These are phyloP conservation scores for Bambusicola thoracicus DNA, from an alignment of 2,113 vertebrate species.

Conservation along the genomic window DNA sequence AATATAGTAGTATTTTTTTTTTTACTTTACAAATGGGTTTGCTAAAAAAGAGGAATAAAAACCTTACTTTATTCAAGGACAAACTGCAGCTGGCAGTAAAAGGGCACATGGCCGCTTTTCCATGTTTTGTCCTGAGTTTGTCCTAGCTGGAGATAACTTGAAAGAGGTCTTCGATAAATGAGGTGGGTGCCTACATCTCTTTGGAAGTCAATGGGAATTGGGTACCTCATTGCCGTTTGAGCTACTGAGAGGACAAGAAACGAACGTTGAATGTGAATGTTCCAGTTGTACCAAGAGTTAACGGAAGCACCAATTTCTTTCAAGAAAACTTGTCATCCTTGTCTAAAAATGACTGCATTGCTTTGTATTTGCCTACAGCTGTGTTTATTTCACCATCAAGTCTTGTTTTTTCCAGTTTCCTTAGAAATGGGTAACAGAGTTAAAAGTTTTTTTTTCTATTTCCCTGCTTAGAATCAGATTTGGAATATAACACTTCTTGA, in stretches of 20 bases:
- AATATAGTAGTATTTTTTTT: not conserved
- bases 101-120: not conserved
- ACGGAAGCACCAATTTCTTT: not conserved
- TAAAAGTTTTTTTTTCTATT: not conserved
- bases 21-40: not conserved
- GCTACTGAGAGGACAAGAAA: not conserved
- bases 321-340: not conserved
- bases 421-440: not conserved
- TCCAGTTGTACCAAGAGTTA: not conserved
- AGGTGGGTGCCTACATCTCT: not conserved
- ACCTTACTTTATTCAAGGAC: not conserved
- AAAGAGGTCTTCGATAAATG: not conserved
- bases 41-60: not conserved
- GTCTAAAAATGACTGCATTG: not conserved
- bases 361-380: slow-evolving; percentile 22
- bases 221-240: not conserved
- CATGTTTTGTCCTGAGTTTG: not conserved
- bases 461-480: not conserved
- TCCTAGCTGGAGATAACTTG: not conserved
- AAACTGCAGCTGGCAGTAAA: not conserved
- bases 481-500: not conserved
- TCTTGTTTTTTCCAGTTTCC: not conserved
- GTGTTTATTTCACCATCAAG: not conserved
- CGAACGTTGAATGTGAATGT: not conserved
- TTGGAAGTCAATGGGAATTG: not conserved